Evolutionary conservation across 2,888 invertebrate species (phyloP), one percentile per base, ranked within the genome.

Genomic region (Phalangium opilio): DNA sequence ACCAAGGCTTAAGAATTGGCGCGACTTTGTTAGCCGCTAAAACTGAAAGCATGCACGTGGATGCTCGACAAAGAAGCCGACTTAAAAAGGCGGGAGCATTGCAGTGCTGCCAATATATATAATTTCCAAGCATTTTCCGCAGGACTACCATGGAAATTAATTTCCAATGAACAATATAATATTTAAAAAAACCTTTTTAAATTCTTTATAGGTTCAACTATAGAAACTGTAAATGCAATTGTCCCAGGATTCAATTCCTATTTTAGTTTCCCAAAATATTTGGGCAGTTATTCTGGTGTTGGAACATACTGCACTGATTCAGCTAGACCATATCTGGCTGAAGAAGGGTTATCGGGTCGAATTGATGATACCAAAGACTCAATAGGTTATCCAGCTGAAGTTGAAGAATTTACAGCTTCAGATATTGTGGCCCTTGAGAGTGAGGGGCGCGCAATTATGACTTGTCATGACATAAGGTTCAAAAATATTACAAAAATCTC

Each of bases 281-380:
- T 63, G 53, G 62, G 63, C 54, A 70, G 70, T n/a, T 71, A 71
- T 52, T 70, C 70, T 46, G 70, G 70, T 46, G 70, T 70, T 12
- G 70, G 67, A n/a, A 70, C 66, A 33, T 71, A 62, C 57, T 70
- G 69, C 49, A 44, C 40, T 17, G 55, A 65, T 45, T 38, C 35
- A 19, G 59, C 57, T 12, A 63, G 62, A 1, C 71, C 71, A 3
- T 36, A 58, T n/a, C 58, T 60, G 43, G 68, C 69, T 12, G 68
- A 70, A 53, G 69, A 70, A 57, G 70, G 69, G 2, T 57, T 70
- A 19, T 58, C 62, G 47, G 65, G 64, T 1, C 8, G 15, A n/a
- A 38, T 38, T 12, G n/a, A 15, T 10, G 38, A 18, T 17, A 10
- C 15, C 10, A 38, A 38, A 17, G 38, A 38, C 38, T 38, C 38